Evolutionary conservation across 1,140 invertebrate species (phyloP), one percentile per base, ranked within the genome.

Genomic region (Papilio dardanus): DNA sequence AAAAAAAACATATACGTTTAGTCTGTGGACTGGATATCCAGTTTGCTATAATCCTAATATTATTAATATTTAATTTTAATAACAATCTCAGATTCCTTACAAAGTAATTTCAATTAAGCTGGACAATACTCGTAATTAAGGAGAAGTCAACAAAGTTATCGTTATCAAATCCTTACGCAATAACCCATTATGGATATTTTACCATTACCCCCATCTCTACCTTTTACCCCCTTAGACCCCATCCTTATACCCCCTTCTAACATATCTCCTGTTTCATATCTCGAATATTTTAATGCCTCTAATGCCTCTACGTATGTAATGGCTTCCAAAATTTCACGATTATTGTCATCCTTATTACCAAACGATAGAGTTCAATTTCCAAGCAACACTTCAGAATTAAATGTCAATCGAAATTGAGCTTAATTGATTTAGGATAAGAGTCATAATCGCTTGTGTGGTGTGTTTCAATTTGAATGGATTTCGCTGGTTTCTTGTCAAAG

Each of bases 401-500:
- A 62, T 14, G 21, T 24, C 3, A 62, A 62, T 62, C 54, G 30
- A 62, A 30, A 62, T 4, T 62, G 24, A 62, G 30, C 21, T 62
- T 16, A 30, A 12, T 10, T 3, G 0, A 3, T 62, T 16, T 14
- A 1, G 0, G 10, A 62, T 16, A 62, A 62, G 21, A 28, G 54
- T 28, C 10, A 62, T 62, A 62, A 62, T 62, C 30, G 24, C 54
- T 62, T 62, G 54, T 62, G 54, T 28, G 12, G 1, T 2, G 8
- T 28, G 21, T 62, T 62, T 62, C 3, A 3, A 28, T 28, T 62
- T 30, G 21, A 62, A 28, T 4, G 5, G 21, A 14, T 62, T 62
- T 62, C 24, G 12, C 12, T 30, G 54, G 54, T 62, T 30, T 62
- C 54, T 28, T 30, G 54, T 62, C 54, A 62, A 62, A 62, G 54